phyloP scores from a whole-genome alignment of 2,797 vertebrate species.

The Prionace glauca region DNA sequence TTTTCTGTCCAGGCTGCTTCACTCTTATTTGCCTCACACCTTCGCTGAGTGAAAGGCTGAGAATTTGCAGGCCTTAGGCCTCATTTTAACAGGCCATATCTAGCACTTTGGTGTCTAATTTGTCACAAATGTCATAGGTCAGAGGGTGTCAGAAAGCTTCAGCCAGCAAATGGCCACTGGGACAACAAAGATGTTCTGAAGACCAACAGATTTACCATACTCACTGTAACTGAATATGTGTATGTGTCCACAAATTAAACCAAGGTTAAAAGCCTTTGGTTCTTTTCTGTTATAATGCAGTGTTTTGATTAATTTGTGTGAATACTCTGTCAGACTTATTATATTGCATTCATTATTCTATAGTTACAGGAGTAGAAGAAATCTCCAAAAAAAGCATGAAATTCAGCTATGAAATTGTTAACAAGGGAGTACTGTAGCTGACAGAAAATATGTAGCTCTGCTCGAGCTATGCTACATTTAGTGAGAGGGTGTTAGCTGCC shows the following conservation, averaged over 20 bases:
- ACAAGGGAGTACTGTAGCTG: slow-evolving; percentile 39
- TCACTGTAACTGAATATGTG: slow-evolving; percentile 55
- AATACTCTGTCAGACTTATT: background rate
- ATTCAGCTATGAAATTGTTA: background rate
- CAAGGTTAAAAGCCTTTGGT: background rate
- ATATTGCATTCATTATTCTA: background rate
- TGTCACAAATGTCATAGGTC: slow-evolving; percentile 82
- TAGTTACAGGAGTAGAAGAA: background rate
- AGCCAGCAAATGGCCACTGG: slow-evolving; percentile 74
- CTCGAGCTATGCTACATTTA: slow-evolving; percentile 38
- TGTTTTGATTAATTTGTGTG: background rate
- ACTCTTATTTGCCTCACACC: slow-evolving; percentile 62
- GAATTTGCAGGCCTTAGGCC: slow-evolving; percentile 61
- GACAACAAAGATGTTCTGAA: slow-evolving; percentile 62
- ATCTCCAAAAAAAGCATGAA: background rate
- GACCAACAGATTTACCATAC: slow-evolving; percentile 52
- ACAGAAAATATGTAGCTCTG: slow-evolving; percentile 39
- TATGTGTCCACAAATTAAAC: slow-evolving; percentile 31
- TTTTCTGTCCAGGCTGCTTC: slow-evolving; percentile 69
- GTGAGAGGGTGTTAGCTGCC: slow-evolving; percentile 29
- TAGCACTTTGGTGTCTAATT: slow-evolving; percentile 77
- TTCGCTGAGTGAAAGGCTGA: slow-evolving; percentile 63
- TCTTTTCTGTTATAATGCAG: background rate
- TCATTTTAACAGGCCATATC: slow-evolving; percentile 79
- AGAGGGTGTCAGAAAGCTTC: slow-evolving; percentile 65